A percentile compares a stretch with the other conserved stretches of the same genome.
These are phyloP conservation scores for Oophaga sylvatica DNA, from an alignment of 2,797 vertebrate genomes.

Conservation along the genomic window DNA sequence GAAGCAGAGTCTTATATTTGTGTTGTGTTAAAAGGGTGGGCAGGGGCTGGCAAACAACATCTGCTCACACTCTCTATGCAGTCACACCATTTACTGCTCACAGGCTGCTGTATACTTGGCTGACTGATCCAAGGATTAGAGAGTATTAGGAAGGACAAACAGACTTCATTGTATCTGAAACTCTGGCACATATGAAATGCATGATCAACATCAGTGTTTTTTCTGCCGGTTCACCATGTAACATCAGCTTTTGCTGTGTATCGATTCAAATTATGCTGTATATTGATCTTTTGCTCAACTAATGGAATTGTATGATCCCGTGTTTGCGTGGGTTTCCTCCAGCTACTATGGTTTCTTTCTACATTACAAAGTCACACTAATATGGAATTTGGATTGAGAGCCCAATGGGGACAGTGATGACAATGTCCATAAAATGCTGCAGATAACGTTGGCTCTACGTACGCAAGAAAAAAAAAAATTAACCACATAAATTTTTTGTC, in stretches of 20 bases:
- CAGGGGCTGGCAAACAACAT: slow-evolving; percentile 58
- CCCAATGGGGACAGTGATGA: too few species aligned
- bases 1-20: slow-evolving; percentile 44
- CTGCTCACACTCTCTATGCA: slow-evolving; percentile 58
- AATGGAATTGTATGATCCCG: not conserved
- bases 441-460: too few species aligned
- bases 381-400: too few species aligned
- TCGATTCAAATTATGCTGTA: not conserved
- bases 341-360: too few species aligned
- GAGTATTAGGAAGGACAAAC: slow-evolving; percentile 55
- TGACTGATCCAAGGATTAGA: slow-evolving; percentile 60
- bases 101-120: slow-evolving; percentile 56
- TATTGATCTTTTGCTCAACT: not conserved
- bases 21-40: slow-evolving; percentile 55
- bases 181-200: slow-evolving; percentile 26
- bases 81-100: slow-evolving; percentile 54
- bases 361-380: too few species aligned
- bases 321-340: too few species aligned
- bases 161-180: slow-evolving; percentile 50
- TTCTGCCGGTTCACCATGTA: not conserved
- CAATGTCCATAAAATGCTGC: too few species aligned
- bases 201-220: not conserved
- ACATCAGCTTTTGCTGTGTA: not conserved
- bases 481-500: too few species aligned
- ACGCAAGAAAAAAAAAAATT: too few species aligned